These are phyloP conservation scores for Anseranas semipalmata DNA, from an alignment of 2,113 vertebrate species.

Conservation along the genomic window DNA sequence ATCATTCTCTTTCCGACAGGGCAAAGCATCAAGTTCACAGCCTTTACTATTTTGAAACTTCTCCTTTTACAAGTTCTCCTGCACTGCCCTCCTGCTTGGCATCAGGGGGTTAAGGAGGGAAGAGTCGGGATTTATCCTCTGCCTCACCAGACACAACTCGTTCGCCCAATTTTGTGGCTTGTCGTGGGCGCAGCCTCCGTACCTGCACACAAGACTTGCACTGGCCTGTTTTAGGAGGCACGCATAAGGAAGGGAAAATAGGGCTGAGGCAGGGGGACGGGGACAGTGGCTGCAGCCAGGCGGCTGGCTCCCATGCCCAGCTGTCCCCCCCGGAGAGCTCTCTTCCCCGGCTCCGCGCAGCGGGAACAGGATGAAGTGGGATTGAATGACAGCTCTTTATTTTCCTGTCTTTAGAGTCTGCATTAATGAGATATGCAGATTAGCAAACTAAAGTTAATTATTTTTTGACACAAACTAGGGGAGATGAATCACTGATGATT, in stretches of 20 bases:
- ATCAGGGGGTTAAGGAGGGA: neutral
- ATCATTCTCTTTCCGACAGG: neutral
- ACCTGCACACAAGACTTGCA: neutral
- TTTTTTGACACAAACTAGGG: constrained; percentile 30
- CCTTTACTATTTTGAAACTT: neutral
- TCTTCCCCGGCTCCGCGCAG: neutral
- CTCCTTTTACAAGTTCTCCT: neutral
- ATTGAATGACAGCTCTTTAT: constrained; percentile 14
- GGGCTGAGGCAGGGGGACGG: neutral
- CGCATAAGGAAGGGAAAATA: neutral
- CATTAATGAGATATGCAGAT: constrained; percentile 47
- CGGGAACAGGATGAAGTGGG: neutral
- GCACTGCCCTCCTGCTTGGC: neutral
- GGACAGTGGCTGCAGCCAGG: neutral
- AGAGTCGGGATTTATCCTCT: neutral
- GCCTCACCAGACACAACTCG: neutral
- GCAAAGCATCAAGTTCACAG: neutral
- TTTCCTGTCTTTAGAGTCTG: neutral
- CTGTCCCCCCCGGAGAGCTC: neutral
- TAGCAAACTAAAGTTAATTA: constrained; percentile 34
- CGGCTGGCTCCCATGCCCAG: neutral
- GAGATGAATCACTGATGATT: constrained; percentile 51
- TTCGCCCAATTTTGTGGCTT: neutral
- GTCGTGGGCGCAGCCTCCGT: neutral
- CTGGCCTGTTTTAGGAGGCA: neutral